These are phyloP conservation scores for Lottia gigantea DNA, from an alignment of 2,888 invertebrate genomes.

Conservation along the genomic window DNA sequence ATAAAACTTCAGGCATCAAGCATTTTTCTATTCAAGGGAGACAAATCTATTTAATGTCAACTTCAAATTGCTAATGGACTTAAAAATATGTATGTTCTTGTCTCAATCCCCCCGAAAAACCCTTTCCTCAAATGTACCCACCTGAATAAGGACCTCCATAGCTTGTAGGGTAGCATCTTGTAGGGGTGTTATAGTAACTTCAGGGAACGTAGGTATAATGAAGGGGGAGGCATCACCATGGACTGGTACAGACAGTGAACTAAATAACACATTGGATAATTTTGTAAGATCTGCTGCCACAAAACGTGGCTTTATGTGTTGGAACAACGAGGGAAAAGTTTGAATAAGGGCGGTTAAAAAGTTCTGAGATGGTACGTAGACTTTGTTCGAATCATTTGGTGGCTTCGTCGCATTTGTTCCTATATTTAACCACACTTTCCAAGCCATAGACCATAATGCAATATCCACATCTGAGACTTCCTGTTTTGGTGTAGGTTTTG, in stretches of 20 bases:
- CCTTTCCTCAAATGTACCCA: too few relatives aligned
- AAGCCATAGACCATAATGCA: conserved; percentile 65
- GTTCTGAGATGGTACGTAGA: conserved; percentile 90
- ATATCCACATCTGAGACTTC: conserved; percentile 50
- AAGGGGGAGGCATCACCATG: conserved; percentile 85
- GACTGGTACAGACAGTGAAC: conserved; percentile 83
- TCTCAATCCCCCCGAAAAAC: too few relatives aligned
- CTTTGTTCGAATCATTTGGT: conserved; percentile 65
- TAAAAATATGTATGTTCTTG: too few relatives aligned
- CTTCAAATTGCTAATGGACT: too few relatives aligned
- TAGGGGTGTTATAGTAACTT: conserved; percentile 77
- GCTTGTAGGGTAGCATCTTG: conserved; percentile 88
- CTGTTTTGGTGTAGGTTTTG: conserved; percentile 7
- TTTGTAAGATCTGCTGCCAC: conserved; percentile 78
- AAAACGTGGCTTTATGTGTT: conserved; percentile 81
- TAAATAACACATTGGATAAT: conserved; percentile 81
- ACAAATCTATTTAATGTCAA: too few relatives aligned
- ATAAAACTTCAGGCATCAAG: too few relatives aligned
- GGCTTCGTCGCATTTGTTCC: conserved; percentile 81
- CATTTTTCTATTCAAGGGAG: too few relatives aligned
- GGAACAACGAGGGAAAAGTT: conserved; percentile 94
- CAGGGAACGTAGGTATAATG: conserved; percentile 82
- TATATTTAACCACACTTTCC: conserved; percentile 81
- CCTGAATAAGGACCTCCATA: conserved; percentile 88
- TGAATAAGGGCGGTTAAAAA: conserved; percentile 94